Percentiles rank a stretch among this genome's conserved stretches.
These are phyloP conservation scores for Pentalonia nigronervosa DNA, from an alignment of 1,140 invertebrate genomes.

Conservation along the genomic window DNA sequence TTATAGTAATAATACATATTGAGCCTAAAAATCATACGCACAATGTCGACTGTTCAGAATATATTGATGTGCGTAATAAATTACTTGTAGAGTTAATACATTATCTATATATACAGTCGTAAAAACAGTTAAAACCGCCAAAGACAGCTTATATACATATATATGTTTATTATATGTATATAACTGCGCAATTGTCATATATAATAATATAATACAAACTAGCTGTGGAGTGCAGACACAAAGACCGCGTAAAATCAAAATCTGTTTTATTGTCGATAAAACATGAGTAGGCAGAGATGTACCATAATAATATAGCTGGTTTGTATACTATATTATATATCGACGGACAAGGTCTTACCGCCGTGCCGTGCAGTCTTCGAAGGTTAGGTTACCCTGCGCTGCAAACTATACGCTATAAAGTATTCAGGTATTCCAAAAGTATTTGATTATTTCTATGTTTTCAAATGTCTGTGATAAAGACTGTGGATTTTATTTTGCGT, in stretches of 20 bases:
- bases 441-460: background rate
- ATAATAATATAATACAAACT: background rate
- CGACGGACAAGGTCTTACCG: background rate
- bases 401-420: background rate
- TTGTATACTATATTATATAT: background rate
- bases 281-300: background rate
- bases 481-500: no score
- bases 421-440: background rate
- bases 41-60: background rate
- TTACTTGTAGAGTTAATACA: constrained; percentile 6
- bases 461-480: background rate
- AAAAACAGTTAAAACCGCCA: background rate
- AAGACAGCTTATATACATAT: background rate
- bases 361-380: background rate
- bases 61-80: constrained; percentile 18
- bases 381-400: background rate
- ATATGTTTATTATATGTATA: background rate
- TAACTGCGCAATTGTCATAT: background rate
- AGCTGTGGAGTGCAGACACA: background rate
- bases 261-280: constrained; percentile 17
- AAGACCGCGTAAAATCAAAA: constrained; percentile 1
- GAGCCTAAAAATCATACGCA: background rate
- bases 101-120: background rate
- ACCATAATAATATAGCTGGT: background rate
- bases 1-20: background rate